Conservation (phyloP, 2,113 vertebrate species). For the Pseudorasbora parva region DNA sequence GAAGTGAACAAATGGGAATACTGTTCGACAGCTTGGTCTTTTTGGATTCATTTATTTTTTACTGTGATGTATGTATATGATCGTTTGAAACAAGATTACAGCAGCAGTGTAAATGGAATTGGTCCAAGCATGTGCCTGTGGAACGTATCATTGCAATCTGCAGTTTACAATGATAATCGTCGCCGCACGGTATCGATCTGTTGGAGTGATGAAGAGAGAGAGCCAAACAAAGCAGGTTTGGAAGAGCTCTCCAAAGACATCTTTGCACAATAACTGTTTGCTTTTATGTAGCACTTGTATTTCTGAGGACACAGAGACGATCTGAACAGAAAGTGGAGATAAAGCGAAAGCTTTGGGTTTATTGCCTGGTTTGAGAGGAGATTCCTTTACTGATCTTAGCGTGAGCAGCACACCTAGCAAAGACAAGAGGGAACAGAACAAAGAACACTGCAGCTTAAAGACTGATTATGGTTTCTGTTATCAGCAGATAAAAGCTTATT, state of each 20-base stretch:
- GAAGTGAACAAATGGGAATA: constrained; percentile 34
- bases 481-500: constrained; percentile 11
- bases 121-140: constrained; percentile 60
- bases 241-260: constrained; percentile 48
- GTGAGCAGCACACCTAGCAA: constrained; percentile 9
- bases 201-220: constrained; percentile 49
- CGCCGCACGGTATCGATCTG: constrained; percentile 69
- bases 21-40: constrained; percentile 1
- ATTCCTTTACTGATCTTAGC: constrained; percentile 5
- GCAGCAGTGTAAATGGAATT: constrained; percentile 66
- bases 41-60: constrained; percentile 38
- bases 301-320: constrained; percentile 48
- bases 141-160: constrained; percentile 73
- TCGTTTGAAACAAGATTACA: constrained; percentile 70
- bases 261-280: constrained; percentile 58
- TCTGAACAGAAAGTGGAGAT: constrained; percentile 53
- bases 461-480: constrained; percentile 32
- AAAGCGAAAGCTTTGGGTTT: constrained; percentile 54
- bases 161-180: constrained; percentile 75
- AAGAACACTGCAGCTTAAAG: constrained; percentile 32
- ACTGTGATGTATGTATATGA: constrained; percentile 67
- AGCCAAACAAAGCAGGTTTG: constrained; percentile 56
- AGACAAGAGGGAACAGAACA: constrained; percentile 20
- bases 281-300: constrained; percentile 60
- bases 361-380: constrained; percentile 40